These are phyloP conservation scores for Hippocampus zosterae DNA, from an alignment of 2,113 vertebrate genomes.

Conservation along the genomic window DNA sequence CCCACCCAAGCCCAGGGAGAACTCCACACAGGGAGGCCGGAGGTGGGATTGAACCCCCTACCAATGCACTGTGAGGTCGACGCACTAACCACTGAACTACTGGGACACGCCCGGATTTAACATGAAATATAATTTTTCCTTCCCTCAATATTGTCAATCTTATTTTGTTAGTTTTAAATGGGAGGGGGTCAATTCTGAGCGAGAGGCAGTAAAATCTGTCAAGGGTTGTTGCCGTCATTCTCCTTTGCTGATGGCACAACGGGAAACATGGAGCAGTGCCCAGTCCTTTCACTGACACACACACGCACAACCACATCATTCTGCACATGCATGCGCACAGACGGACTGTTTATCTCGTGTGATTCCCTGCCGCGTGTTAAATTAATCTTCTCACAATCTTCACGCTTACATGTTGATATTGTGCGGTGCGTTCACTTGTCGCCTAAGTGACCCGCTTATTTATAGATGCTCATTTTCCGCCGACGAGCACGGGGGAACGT, in stretches of 20 bases:
- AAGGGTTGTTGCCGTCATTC: constrained; percentile 34
- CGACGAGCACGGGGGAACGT: constrained; percentile 12
- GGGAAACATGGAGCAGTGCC: constrained; percentile 31
- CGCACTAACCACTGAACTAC: no score
- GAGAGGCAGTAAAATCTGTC: constrained; percentile 34
- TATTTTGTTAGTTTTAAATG: not conserved
- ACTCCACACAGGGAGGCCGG: no score
- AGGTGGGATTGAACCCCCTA: no score
- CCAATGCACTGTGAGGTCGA: no score
- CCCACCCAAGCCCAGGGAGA: no score
- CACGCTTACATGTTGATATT: not conserved
- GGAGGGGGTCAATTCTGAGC: not conserved
- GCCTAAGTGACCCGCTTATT: constrained; percentile 5
- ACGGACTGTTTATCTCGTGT: constrained; percentile 1
- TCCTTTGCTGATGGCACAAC: constrained; percentile 20
- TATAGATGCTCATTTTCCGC: not conserved
- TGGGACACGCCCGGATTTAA: no score
- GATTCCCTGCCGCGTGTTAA: constrained; percentile 38
- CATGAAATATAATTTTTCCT: not conserved
- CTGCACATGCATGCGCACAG: not conserved
- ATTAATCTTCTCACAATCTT: constrained; percentile 42
- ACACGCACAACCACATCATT: constrained; percentile 8
- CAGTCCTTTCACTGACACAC: constrained; percentile 44
- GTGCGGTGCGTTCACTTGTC: not conserved
- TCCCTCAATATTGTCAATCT: not conserved